A percentile compares a stretch with the other conserved stretches of the same genome.
These are phyloP conservation scores for Pogonocichla stellata DNA, from an alignment of 2,113 vertebrate species.

Conservation along the genomic window DNA sequence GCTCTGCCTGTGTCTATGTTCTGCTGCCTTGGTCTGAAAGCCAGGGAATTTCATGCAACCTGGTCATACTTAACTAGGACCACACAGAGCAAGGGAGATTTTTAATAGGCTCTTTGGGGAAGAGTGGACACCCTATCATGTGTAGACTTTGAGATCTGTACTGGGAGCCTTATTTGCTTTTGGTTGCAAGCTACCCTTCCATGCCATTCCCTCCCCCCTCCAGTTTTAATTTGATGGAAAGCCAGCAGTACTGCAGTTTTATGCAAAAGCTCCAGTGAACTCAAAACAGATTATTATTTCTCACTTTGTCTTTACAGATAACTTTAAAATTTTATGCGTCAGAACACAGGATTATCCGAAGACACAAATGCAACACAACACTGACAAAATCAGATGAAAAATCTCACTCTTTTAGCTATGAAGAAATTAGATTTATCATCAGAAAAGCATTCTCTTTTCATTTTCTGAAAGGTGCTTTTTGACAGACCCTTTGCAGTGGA, in stretches of 20 bases:
- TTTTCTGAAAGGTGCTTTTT: constrained; percentile 84
- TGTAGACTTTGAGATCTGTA: not conserved
- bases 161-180: constrained; percentile 15
- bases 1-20: not conserved
- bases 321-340: constrained; percentile 64
- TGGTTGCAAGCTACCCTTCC: not conserved
- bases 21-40: not conserved
- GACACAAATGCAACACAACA: constrained; percentile 70
- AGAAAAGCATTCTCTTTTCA: constrained; percentile 79
- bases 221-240: constrained; percentile 24
- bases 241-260: not conserved
- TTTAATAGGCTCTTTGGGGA: constrained; percentile 29
- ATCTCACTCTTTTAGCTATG: constrained; percentile 74
- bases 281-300: not conserved
- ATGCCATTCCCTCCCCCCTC: not conserved
- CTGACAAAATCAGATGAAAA: constrained; percentile 77
- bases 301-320: constrained; percentile 45
- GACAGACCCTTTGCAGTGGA: constrained; percentile 83
- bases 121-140: not conserved
- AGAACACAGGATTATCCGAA: constrained; percentile 51
- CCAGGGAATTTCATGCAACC: not conserved
- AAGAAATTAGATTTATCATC: constrained; percentile 83
- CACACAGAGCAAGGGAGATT: constrained; percentile 7
- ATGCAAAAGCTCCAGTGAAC: constrained; percentile 19
- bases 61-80: constrained; percentile 41